These are phyloP conservation scores for Dasypolia templi DNA, from an alignment of 2,888 invertebrate genomes.

Conservation along the genomic window DNA sequence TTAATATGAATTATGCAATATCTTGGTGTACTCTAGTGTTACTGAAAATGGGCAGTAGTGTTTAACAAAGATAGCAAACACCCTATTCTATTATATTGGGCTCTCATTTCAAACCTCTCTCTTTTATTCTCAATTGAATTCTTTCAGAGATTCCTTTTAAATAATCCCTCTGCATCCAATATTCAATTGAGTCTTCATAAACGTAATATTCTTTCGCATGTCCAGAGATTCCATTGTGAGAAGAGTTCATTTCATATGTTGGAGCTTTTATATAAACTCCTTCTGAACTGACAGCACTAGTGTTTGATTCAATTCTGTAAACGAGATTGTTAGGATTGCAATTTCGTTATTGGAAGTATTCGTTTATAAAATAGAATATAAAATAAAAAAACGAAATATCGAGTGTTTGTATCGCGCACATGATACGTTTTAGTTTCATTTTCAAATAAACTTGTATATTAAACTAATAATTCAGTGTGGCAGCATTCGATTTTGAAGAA, in stretches of 20 bases:
- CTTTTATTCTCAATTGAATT: constrained; percentile 39
- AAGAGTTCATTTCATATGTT: constrained; percentile 50
- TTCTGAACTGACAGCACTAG: constrained; percentile 34
- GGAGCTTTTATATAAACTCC: constrained; percentile 50
- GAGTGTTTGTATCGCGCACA: neutral
- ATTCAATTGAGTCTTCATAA: constrained; percentile 53
- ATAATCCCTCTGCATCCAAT: constrained; percentile 49
- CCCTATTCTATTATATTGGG: neutral
- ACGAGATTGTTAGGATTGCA: constrained; percentile 1
- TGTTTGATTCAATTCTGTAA: constrained; percentile 52
- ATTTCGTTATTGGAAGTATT: constrained; percentile 10
- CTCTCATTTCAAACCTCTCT: neutral
- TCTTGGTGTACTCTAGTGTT: neutral
- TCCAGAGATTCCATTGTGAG: constrained; percentile 44
- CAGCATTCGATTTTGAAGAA: neutral
- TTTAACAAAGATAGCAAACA: constrained; percentile 6
- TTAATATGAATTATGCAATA: too few relatives aligned
- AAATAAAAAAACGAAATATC: too few relatives aligned
- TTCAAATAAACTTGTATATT: neutral
- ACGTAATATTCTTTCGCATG: constrained; percentile 55
- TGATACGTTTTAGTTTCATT: neutral
- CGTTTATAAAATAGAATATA: neutral
- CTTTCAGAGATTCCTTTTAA: constrained; percentile 38
- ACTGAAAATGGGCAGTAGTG: neutral
- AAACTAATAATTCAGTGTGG: neutral